Conservation (phyloP, 1,140 invertebrate genomes). For the Drosophila sturtevanti region DNA sequence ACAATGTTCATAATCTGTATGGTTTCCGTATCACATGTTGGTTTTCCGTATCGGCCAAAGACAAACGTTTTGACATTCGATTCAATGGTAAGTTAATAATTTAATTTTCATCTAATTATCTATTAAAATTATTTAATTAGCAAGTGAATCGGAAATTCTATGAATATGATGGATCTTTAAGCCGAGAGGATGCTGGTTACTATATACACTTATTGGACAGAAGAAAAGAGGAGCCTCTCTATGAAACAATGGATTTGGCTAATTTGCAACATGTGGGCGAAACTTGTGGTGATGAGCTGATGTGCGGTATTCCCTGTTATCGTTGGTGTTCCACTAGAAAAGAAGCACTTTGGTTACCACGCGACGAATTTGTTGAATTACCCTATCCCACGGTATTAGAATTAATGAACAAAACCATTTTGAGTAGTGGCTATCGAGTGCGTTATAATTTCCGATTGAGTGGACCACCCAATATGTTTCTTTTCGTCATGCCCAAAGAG, state of each 20-base stretch:
- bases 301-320: slow-evolving; percentile 90
- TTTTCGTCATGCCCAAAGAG: neutral
- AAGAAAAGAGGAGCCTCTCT: slow-evolving; percentile 85
- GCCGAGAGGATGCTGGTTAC: slow-evolving; percentile 86
- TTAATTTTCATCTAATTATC: neutral
- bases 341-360: slow-evolving; percentile 50
- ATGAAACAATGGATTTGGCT: slow-evolving; percentile 76
- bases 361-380: slow-evolving; percentile 39
- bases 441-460: neutral
- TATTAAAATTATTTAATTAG: slow-evolving; percentile 72
- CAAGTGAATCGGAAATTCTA: slow-evolving; percentile 86
- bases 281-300: slow-evolving; percentile 86
- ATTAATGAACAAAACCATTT: slow-evolving; percentile 46
- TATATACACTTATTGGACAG: slow-evolving; percentile 89
- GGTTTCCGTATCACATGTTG: slow-evolving; percentile 86
- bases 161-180: slow-evolving; percentile 83
- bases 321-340: slow-evolving; percentile 39
- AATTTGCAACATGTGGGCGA: slow-evolving; percentile 84
- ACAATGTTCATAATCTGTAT: slow-evolving; percentile 83
- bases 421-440: slow-evolving; percentile 13
- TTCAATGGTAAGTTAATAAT: slow-evolving; percentile 84
- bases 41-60: slow-evolving; percentile 89
- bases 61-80: slow-evolving; percentile 87
- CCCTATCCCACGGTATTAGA: slow-evolving; percentile 34
- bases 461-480: slow-evolving; percentile 10